phyloP scores from a whole-genome alignment of 2,888 invertebrate species.

The Drosophila macrothrix region DNA sequence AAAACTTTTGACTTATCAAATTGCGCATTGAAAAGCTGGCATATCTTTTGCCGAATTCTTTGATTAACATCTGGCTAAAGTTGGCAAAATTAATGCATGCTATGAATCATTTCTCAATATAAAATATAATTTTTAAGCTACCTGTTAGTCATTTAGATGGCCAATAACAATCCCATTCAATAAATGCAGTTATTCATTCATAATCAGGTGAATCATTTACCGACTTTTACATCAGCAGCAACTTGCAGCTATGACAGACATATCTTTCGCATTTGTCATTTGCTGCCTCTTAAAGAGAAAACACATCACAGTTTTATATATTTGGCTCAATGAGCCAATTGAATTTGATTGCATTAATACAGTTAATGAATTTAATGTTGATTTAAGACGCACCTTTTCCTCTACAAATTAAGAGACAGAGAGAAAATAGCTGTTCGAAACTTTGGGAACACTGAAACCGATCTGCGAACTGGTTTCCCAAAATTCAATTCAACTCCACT shows the following conservation, averaged over 20 bases:
- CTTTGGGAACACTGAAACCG: slow-evolving; percentile 14
- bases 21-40: slow-evolving; percentile 44
- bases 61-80: slow-evolving; percentile 20
- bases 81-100: background rate
- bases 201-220: slow-evolving; percentile 27
- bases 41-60: slow-evolving; percentile 15
- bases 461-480: slow-evolving; percentile 47
- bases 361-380: slow-evolving; percentile 61
- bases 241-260: background rate
- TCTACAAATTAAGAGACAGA: slow-evolving; percentile 19
- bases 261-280: background rate
- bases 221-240: slow-evolving; percentile 8
- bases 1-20: slow-evolving; percentile 52
- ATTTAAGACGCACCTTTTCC: slow-evolving; percentile 66
- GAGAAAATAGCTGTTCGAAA: slow-evolving; percentile 9
- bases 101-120: slow-evolving; percentile 20
- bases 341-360: slow-evolving; percentile 34
- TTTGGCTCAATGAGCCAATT: slow-evolving; percentile 12
- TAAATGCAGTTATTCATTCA: slow-evolving; percentile 2
- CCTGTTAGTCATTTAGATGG: slow-evolving; percentile 6
- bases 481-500: slow-evolving; percentile 31
- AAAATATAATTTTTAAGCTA: background rate
- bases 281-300: slow-evolving; percentile 30
- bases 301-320: slow-evolving; percentile 1
- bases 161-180: background rate